Evolutionary conservation across 2,888 invertebrate genomes (phyloP), one percentile per base, ranked within the genome.

Genomic region (Stramonita haemastoma): DNA sequence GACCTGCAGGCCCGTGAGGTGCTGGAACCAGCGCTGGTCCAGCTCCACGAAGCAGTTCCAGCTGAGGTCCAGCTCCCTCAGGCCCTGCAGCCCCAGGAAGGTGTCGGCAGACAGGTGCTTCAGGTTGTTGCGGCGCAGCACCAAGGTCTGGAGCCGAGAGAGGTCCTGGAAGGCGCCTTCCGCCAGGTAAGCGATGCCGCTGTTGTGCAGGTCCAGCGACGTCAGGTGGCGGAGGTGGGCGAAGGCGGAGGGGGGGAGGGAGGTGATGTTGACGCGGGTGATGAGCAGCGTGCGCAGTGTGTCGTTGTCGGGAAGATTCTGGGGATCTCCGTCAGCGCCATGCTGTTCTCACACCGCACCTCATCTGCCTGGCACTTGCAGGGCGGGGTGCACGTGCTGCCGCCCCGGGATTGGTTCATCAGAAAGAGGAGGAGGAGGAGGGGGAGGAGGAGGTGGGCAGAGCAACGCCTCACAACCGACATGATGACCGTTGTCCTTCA

Each of bases 11-110:
- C 56, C 56, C 56, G 32, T 32, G 73, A 90, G 70, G 26, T 73
- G 81, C 70, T 87, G 57, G 84, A 90, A 90, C 56, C 83, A 81
- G 36, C 73, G 32, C 22, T 73, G 60, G 11, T 36, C 34, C 6
- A 90, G 70, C 34, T 73, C 70, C 36, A 36, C 46, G 32, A 90
- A 36, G 32, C 66, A 56, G 84, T 90, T 90, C 77, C 87, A 90
- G 34, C 90, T 88, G 15, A 90, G 77, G 57, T 90, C 90, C 77
- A 90, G 87, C 29, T 5, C 26, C 32, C 34, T 81, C 70, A 90
- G 29, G n/a, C 32, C 66, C 26, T 57, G 13, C 70, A 90, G 46
- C 0, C 89, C 89, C 32, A 22, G n/a, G n/a, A 90, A 90, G 1
- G 90, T 89, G 5, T 84, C n/a, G 46, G 70, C 32, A 0, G 84